Evolutionary conservation across 2,888 invertebrate species (phyloP), one percentile per base, ranked within the genome.

Genomic region (Drepanosiphum platanoidis): DNA sequence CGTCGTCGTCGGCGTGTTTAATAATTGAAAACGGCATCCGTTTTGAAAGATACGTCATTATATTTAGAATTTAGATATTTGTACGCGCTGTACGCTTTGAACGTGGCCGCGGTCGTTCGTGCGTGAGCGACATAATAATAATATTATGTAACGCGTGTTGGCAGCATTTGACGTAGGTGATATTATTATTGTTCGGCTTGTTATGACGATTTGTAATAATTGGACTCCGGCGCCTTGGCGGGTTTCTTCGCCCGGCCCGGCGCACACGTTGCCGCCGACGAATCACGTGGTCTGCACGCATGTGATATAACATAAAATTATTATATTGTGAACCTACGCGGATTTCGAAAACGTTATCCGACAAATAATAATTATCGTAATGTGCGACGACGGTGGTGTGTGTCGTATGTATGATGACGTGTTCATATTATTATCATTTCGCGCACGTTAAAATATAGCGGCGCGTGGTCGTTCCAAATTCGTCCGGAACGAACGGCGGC

Each of bases 291-390:
- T 52, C 22, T n/a, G n/a, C n/a, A n/a, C n/a, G n/a, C n/a, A n/a
- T n/a, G n/a, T n/a, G n/a, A n/a, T n/a, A n/a, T n/a, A n/a, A n/a
- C n/a, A n/a, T n/a, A 13, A 34, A 52, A 75, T 13, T 18, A 75
- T 75, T 75, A n/a, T n/a, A n/a, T 75, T 75, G 22, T 18, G 11
- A 52, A 75, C 34, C 1, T 32, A 1, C 34, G 32, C 34, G 11
- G 22, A 18, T 75, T n/a, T 13, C 52, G 22, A 75, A 46, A 32
- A 34, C n/a, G 52, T 32, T 22, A 52, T n/a, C 52, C 52, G 39
- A 71, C 71, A 71, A 71, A 71, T 27, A 39, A 71, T 39, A 71
- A n/a, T n/a, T n/a, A n/a, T n/a, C n/a, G n/a, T n/a, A n/a, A 27
- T 71, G 71, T 39, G 39, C 15, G 3, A 8, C 11, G n/a, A n/a